Base-by-base conservation (phyloP, 2,888 invertebrate species). In the Ceramica pisi region DNA sequence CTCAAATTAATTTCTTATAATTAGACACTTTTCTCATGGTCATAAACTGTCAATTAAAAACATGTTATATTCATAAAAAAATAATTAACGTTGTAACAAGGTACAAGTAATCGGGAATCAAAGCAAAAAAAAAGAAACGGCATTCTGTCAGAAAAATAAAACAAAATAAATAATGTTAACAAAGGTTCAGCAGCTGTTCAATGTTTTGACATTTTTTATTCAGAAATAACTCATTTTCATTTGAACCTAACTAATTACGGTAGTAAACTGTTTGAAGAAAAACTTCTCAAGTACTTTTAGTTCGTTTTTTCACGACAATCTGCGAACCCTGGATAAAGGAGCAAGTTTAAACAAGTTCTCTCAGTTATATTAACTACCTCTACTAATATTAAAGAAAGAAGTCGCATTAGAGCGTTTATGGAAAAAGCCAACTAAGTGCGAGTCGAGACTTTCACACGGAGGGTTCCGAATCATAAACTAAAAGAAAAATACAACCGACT, bases 281-380 rank as follows among this genome's bases (percentile, higher is more conserved):
- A 78, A 82, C 74, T 82, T 75, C 31, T 50, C 57, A 31, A 46
- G 66, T 12, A 73, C 41, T 67, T 65, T 78, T 66, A 74, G 46
- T 68, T 66, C 55, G 26, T 71, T 75, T 76, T 72, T 41, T 14
- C 48, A 35, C 44, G 35, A 66, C 51, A 74, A 60, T 50, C 66
- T 71, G 75, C 46, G 56, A 64, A 67, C 60, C 69, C 75, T 70
- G 60, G 31, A 62, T 23, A 62, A 64, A 57, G 41, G 82, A 70
- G 67, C 57, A 78, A 86, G 82, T 86, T 86, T 84, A 84, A 85
- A 82, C 78, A 86, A 85, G 85, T 81, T 85, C 68, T 53, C 60
- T 46, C 78, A 61, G 84, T 78, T 71, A 79, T 77, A 81, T 80
- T 82, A 85, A 84, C 72, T 84, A 78, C 77, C 53, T 80, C 73